Percentiles rank a stretch among this genome's conserved stretches.
phyloP scores from a whole-genome alignment of 2,797 vertebrate species.

The Sebastiscus albofasciatus region DNA sequence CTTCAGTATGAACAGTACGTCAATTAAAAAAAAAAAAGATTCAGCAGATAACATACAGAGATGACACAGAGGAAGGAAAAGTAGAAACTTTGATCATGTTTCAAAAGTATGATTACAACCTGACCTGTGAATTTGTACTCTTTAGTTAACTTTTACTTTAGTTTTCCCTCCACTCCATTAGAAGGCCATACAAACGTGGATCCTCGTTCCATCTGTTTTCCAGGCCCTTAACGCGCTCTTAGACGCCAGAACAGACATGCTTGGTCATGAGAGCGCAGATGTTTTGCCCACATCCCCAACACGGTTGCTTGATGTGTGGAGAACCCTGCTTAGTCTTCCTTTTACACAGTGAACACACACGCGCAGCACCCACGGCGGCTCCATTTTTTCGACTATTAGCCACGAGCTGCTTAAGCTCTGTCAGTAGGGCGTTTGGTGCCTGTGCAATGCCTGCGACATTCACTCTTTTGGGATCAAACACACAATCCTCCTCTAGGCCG shows the following conservation, averaged over 20 bases:
- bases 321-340: conserved; percentile 35
- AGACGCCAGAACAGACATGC: conserved; percentile 39
- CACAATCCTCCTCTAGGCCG: conserved; percentile 79
- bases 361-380: background rate
- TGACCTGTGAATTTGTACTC: background rate
- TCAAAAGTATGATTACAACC: background rate
- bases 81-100: background rate
- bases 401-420: conserved; percentile 66
- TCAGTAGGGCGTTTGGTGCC: conserved; percentile 41
- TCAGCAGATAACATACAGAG: background rate
- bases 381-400: background rate
- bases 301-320: conserved; percentile 49
- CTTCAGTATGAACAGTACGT: background rate
- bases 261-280: conserved; percentile 67
- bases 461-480: conserved; percentile 78
- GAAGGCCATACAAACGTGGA: background rate
- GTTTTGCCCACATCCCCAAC: conserved; percentile 72
- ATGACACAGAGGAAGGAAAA: background rate
- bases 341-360: conserved; percentile 68
- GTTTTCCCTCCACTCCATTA: background rate
- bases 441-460: conserved; percentile 58
- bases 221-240: background rate
- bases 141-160: background rate
- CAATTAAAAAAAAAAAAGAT: background rate
- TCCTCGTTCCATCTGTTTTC: background rate